Evolutionary conservation across 2,888 invertebrate genomes (phyloP).

Genomic region (Dryobota labecula): DNA sequence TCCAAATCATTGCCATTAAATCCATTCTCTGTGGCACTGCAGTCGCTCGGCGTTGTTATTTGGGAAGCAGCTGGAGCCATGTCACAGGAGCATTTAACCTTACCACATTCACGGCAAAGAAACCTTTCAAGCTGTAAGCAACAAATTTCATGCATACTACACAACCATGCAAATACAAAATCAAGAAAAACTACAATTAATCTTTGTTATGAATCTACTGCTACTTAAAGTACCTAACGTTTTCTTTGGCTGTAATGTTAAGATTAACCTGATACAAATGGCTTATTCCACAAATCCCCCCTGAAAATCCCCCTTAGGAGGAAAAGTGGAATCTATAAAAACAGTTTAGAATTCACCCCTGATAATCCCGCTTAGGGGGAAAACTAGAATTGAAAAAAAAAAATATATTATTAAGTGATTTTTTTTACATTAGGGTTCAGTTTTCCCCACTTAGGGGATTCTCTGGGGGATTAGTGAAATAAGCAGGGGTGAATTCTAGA

Average conservation of each 20-base stretch:
- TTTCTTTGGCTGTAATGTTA: slow-evolving; percentile 17
- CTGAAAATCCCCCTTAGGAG: too few relatives aligned
- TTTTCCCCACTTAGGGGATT: too few relatives aligned
- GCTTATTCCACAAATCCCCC: too few relatives aligned
- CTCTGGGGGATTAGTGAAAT: too few relatives aligned
- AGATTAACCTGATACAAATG: too few relatives aligned
- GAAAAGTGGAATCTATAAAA: too few relatives aligned
- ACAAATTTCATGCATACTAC: slow-evolving; percentile 91
- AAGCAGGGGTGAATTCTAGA: too few relatives aligned
- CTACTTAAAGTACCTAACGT: slow-evolving; percentile 6
- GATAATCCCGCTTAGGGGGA: too few relatives aligned
- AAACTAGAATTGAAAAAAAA: too few relatives aligned
- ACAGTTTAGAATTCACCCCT: too few relatives aligned
- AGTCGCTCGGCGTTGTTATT: slow-evolving; percentile 62
- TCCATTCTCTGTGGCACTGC: slow-evolving; percentile 58
- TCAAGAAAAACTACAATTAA: slow-evolving; percentile 56
- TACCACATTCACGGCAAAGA: slow-evolving; percentile 93
- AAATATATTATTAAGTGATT: too few relatives aligned
- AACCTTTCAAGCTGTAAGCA: slow-evolving; percentile 94
- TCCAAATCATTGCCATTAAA: slow-evolving; percentile 62
- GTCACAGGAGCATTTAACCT: slow-evolving; percentile 92
- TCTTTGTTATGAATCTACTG: slow-evolving; percentile 39
- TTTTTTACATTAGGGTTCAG: too few relatives aligned
- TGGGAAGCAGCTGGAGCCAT: slow-evolving; percentile 68
- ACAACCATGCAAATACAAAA: slow-evolving; percentile 81